phyloP scores from a whole-genome alignment of 2,888 invertebrate species.

The Brassicogethes aeneus region DNA sequence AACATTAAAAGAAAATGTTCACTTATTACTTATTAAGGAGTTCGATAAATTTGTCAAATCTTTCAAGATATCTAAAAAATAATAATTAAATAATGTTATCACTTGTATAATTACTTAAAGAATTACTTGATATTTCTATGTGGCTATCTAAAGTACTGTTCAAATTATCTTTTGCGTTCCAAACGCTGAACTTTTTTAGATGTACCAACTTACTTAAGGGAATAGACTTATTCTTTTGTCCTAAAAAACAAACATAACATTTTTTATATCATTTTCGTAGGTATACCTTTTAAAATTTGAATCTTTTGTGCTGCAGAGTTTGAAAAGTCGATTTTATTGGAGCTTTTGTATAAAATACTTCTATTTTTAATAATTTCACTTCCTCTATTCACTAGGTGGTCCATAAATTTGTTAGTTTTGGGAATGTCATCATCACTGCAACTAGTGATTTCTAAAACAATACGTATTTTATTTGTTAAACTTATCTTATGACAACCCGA shows the following conservation, averaged over 20 bases:
- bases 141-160: no score
- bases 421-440: background rate
- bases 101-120: no score
- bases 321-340: slow-evolving; percentile 7
- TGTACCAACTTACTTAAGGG: slow-evolving; percentile 18
- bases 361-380: slow-evolving; percentile 31
- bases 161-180: slow-evolving; percentile 5
- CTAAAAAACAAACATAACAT: no score
- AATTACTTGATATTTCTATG: no score
- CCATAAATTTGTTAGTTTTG: slow-evolving; percentile 14
- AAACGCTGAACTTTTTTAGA: slow-evolving; percentile 16
- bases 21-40: no score
- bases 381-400: slow-evolving; percentile 27
- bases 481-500: no score
- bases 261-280: no score
- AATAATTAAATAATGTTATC: no score
- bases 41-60: no score
- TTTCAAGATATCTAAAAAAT: no score
- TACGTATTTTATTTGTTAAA: no score
- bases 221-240: slow-evolving; percentile 10
- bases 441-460: slow-evolving; percentile 1
- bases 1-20: no score
- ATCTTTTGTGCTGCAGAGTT: background rate
- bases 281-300: background rate
- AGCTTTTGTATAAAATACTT: slow-evolving; percentile 31